These are phyloP conservation scores for Heterocephalus glaber DNA, from an alignment of 2,113 vertebrate genomes.

Conservation along the genomic window DNA sequence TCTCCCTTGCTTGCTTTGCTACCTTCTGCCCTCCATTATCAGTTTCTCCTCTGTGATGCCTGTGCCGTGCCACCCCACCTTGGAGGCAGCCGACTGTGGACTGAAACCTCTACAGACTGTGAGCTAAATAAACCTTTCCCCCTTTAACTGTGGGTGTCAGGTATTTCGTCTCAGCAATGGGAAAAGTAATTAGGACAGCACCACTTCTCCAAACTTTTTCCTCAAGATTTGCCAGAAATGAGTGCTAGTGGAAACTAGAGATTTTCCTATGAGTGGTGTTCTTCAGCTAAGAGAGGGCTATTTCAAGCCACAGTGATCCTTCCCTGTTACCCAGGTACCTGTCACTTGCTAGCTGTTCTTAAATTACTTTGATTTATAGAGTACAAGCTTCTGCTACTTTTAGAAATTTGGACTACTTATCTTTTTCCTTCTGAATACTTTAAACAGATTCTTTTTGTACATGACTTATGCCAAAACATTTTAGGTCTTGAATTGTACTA, in stretches of 20 bases:
- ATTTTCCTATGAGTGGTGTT: neutral
- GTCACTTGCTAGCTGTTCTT: neutral
- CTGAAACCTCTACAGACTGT: neutral
- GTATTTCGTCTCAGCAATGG: neutral
- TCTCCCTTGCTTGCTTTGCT: neutral
- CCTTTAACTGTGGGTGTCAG: neutral
- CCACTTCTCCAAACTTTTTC: neutral
- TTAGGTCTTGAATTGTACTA: neutral
- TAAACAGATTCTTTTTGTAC: neutral
- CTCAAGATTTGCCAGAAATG: neutral
- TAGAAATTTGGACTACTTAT: slow-evolving; percentile 52
- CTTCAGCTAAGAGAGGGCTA: neutral
- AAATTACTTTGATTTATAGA: slow-evolving; percentile 13
- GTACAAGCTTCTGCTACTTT: neutral
- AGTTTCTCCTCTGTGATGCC: neutral
- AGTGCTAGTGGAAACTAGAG: neutral
- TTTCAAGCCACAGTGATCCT: neutral
- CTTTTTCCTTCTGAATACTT: slow-evolving; percentile 38
- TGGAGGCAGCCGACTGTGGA: neutral
- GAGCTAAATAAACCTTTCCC: neutral
- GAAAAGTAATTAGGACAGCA: neutral
- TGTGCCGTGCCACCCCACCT: neutral
- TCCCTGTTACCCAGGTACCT: neutral
- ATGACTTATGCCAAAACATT: neutral
- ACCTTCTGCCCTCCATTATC: neutral